phyloP scores from a whole-genome alignment of 2,113 vertebrate species.

The Rhipidura dahli region DNA sequence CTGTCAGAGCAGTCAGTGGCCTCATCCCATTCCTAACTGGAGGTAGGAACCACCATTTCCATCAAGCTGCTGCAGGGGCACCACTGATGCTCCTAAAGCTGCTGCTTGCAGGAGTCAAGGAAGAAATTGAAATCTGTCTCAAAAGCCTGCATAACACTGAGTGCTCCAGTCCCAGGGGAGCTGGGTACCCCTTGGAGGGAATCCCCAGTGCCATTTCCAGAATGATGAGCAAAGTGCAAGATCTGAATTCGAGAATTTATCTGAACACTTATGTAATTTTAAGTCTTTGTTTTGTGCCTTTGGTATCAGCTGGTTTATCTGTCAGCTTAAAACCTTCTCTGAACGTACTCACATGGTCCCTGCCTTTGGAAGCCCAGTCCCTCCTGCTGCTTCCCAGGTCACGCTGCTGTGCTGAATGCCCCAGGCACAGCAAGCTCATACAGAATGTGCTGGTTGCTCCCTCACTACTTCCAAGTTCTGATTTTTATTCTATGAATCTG shows the following conservation, averaged over 20 bases:
- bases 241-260: neutral
- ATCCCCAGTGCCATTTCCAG: neutral
- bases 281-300: neutral
- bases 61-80: neutral
- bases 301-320: neutral
- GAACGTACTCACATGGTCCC: accelerated
- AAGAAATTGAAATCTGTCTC: neutral
- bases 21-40: neutral
- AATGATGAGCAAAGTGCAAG: neutral
- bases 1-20: neutral
- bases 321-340: neutral
- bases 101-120: neutral
- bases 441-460: neutral
- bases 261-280: neutral
- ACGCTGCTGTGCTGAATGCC: neutral
- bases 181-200: neutral
- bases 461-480: neutral
- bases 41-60: accelerated
- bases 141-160: neutral
- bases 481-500: neutral
- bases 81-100: neutral
- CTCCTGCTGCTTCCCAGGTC: neutral
- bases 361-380: neutral
- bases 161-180: neutral
- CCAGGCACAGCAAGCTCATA: neutral